A percentile compares a stretch with the other conserved stretches of the same genome.
phyloP scores from a whole-genome alignment of 2,888 invertebrate genomes.

The Neocrepidodera transversa region DNA sequence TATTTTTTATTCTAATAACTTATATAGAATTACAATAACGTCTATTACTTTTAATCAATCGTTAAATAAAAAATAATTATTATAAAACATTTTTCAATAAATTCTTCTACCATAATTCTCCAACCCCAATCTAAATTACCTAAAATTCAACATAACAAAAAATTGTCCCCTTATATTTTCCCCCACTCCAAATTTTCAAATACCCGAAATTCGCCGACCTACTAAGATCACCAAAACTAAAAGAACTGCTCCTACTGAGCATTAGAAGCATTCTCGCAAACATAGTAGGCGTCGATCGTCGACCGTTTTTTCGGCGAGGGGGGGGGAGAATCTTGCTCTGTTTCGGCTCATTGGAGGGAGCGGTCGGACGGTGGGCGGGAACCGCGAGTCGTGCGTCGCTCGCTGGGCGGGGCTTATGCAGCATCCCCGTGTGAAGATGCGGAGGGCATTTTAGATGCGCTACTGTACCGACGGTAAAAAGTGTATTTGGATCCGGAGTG shows the following conservation, averaged over 20 bases:
- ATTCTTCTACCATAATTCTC: background rate
- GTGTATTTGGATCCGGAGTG: too few species aligned
- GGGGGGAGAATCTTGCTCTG: slow-evolving; percentile 27
- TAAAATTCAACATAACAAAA: background rate
- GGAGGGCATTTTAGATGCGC: slow-evolving; percentile 52
- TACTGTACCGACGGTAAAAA: slow-evolving; percentile 54
- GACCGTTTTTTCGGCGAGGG: slow-evolving; percentile 22
- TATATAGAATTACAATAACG: too few species aligned
- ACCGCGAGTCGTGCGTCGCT: slow-evolving; percentile 39
- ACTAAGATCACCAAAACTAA: background rate
- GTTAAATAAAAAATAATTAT: too few species aligned
- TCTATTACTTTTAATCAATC: too few species aligned
- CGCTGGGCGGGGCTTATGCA: slow-evolving; percentile 50
- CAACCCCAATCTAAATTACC: background rate
- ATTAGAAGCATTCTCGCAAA: slow-evolving; percentile 25
- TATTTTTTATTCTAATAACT: too few species aligned
- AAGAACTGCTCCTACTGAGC: too few species aligned
- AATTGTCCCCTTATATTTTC: too few species aligned
- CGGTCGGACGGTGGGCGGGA: slow-evolving; percentile 45
- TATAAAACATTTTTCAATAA: background rate
- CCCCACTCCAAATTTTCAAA: too few species aligned
- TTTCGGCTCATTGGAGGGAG: slow-evolving; percentile 41
- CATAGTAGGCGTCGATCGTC: slow-evolving; percentile 30
- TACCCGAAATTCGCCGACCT: background rate
- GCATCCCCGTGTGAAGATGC: slow-evolving; percentile 57